Evolutionary conservation across 2,797 vertebrate species (phyloP).

Genomic region (Microctenopoma stevenorrisi): DNA sequence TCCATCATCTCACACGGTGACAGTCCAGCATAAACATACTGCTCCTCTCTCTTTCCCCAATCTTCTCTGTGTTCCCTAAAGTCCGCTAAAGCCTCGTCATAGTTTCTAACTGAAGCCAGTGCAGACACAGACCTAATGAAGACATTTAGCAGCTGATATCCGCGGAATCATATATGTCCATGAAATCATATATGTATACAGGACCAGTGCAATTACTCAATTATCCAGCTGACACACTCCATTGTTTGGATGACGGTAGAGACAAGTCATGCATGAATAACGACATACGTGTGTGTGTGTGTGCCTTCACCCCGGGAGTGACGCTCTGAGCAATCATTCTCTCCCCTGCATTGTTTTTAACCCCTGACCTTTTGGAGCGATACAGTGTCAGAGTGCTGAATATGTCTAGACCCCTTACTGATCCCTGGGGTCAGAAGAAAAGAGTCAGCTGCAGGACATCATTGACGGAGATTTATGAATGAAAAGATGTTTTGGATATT

Average conservation of each 20-base stretch:
- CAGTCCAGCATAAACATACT: not conserved
- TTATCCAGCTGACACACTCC: conserved; percentile 62
- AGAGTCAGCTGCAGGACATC: conserved; percentile 43
- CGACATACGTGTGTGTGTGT: conserved; percentile 30
- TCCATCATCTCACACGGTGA: conserved; percentile 7
- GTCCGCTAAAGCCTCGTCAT: not conserved
- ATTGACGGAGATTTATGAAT: conserved; percentile 53
- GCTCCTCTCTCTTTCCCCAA: conserved; percentile 13
- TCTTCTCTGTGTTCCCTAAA: conserved; percentile 7
- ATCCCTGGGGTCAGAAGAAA: conserved; percentile 42
- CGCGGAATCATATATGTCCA: conserved; percentile 29
- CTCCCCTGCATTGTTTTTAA: conserved; percentile 78
- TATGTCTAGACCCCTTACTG: conserved; percentile 77
- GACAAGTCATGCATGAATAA: conserved; percentile 75
- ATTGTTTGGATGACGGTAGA: conserved; percentile 69
- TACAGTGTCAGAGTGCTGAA: conserved; percentile 68
- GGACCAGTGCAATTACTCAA: conserved; percentile 50
- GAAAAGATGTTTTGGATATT: conserved; percentile 10
- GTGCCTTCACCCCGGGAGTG: conserved; percentile 59
- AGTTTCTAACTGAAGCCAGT: conserved; percentile 21
- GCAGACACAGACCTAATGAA: conserved; percentile 37
- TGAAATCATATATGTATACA: conserved; percentile 16
- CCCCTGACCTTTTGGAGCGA: conserved; percentile 69
- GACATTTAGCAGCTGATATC: conserved; percentile 50
- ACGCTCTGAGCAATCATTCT: conserved; percentile 73